Evolutionary conservation across 1,140 invertebrate genomes (phyloP), one percentile per base, ranked within the genome.

Genomic region (Agraylea sexmaculata): DNA sequence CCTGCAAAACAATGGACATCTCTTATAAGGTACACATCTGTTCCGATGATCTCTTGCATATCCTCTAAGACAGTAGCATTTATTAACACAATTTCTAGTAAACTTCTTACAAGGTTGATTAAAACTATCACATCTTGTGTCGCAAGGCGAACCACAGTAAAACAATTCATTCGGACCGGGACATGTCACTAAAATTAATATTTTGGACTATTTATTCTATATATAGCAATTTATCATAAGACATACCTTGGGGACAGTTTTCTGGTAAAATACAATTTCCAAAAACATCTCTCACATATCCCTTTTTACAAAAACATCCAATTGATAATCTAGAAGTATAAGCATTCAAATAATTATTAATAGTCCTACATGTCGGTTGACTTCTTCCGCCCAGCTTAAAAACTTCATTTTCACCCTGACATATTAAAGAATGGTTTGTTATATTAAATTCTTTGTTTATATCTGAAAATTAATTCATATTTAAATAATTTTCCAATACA

Each of bases 91-190:
- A 8, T 39, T 22, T 8, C n/a, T 15, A 7, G 29, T 19, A 7
- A 38, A 33, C 15, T 31, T 43, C 4, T 45, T 41, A 18, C 47
- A 49, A 4, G 40, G 36, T 25, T 43, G 20, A 3, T 37, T 37
- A 12, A 45, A 21, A 18, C 8, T 40, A 21, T 28, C 42, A 37
- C 47, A 49, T 28, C 31, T 41, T 6, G n/a, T 17, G 19, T 43
- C 43, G 32, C 47, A 49, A 5, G 47, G 47, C 16, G 39, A 45
- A 12, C 43, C 47, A 37, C 47, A 49, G 13, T 28, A 40, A 13
- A 40, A 43, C 19, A 28, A 23, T 37, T 49, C 47, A 27, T 49
- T 37, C 1, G 17, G 28, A 11, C 43, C 43, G 19, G 18, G n/a
- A 22, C 47, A 49, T 15, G 23, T 33, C 17, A 40, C 47, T 49